A percentile compares a stretch with the other conserved stretches of the same genome.
phyloP scores from a whole-genome alignment of 2,113 vertebrate genomes.

The Petaurus breviceps region DNA sequence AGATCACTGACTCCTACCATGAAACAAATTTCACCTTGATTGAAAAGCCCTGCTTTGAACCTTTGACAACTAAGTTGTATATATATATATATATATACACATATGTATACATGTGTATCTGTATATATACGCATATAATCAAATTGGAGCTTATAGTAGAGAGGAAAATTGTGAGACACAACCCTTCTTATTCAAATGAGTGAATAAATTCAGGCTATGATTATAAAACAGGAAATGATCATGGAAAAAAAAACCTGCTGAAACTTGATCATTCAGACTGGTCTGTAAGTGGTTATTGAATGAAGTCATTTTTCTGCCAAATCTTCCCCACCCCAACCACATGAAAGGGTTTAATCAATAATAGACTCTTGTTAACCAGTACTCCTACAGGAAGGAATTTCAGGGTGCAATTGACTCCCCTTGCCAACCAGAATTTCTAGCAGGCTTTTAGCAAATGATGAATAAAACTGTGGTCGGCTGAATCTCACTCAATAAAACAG shows the following conservation, averaged over 20 bases:
- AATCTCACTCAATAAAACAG: not conserved
- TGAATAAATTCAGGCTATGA: not conserved
- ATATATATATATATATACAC: not conserved
- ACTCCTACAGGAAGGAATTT: not conserved
- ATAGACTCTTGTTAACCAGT: not conserved
- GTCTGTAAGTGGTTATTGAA: not conserved
- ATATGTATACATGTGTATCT: no score
- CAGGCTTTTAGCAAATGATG: not conserved
- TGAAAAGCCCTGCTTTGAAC: not conserved
- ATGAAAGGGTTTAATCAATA: not conserved
- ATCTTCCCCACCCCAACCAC: not conserved
- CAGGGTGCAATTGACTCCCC: not conserved
- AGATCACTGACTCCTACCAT: not conserved
- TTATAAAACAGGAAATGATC: no score
- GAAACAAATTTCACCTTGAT: not conserved
- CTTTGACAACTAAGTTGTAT: not conserved
- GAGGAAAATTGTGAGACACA: not conserved
- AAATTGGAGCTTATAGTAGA: no score
- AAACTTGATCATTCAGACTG: not conserved
- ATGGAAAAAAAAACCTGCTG: not conserved
- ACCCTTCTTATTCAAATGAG: not conserved
- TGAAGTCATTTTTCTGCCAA: not conserved
- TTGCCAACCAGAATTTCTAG: not conserved
- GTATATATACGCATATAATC: not conserved
- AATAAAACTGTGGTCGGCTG: not conserved